These are phyloP conservation scores for Pygmarrhopalites habei DNA, from an alignment of 1,140 invertebrate genomes.

Conservation along the genomic window DNA sequence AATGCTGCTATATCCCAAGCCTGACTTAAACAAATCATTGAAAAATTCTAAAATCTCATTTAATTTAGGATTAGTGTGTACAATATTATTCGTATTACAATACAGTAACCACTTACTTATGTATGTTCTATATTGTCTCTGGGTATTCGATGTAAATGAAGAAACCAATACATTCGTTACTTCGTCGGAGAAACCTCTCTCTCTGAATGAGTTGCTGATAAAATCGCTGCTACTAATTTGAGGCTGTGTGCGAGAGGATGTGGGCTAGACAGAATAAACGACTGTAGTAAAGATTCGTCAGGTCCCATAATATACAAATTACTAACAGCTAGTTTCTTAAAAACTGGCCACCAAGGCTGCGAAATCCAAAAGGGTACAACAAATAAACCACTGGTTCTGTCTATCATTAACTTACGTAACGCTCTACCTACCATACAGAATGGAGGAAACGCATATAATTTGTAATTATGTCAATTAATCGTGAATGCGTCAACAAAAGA, in stretches of 20 bases:
- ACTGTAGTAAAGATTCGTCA: neutral
- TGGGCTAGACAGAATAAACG: neutral
- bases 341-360: slow-evolving; percentile 14
- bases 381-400: neutral
- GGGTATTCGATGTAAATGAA: neutral
- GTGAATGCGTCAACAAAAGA: neutral
- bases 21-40: no score
- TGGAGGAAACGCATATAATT: neutral
- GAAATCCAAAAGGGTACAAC: slow-evolving; percentile 10
- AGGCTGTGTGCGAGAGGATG: neutral
- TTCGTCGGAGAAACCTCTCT: neutral
- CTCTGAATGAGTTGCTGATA: neutral
- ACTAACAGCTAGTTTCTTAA: neutral
- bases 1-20: neutral
- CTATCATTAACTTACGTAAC: neutral
- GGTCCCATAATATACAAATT: neutral
- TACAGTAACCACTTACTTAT: neutral
- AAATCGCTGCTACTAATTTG: neutral
- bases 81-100: neutral
- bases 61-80: neutral
- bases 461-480: neutral
- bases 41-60: neutral
- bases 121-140: neutral
- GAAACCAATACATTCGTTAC: neutral
- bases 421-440: neutral